phyloP scores from a whole-genome alignment of 1,140 invertebrate genomes.

The Linepithema humile region DNA sequence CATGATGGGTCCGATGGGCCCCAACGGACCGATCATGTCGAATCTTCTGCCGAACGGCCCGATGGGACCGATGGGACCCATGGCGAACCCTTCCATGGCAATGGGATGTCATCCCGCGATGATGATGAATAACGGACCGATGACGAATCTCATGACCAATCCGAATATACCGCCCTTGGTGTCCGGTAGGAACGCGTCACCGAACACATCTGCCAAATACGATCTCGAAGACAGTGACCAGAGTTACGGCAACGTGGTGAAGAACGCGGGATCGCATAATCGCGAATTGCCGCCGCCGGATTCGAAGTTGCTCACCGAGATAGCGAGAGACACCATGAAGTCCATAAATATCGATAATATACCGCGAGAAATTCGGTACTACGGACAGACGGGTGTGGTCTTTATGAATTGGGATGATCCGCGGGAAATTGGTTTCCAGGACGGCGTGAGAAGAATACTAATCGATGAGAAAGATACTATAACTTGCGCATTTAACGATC shows the following conservation, averaged over 20 bases:
- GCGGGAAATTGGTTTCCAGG: conserved; percentile 92
- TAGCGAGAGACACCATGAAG: conserved; percentile 88
- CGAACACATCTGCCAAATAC: conserved; percentile 61
- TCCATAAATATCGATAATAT: conserved; percentile 94
- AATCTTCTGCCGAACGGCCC: conserved; percentile 74
- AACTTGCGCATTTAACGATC: conserved; percentile 88
- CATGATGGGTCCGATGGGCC: conserved; percentile 79
- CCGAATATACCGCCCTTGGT: conserved; percentile 41
- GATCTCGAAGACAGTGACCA: conserved; percentile 69
- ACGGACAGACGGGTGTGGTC: conserved; percentile 93
- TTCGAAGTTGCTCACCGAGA: conserved; percentile 86
- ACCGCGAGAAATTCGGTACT: conserved; percentile 93
- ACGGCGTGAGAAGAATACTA: conserved; percentile 87
- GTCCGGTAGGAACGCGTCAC: conserved; percentile 63
- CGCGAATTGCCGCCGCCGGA: conserved; percentile 86
- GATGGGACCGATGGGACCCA: conserved; percentile 69
- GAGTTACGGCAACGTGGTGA: conserved; percentile 44
- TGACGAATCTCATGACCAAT: conserved; percentile 63
- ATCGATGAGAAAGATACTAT: conserved; percentile 90
- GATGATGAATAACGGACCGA: conserved; percentile 76
- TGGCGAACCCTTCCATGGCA: conserved; percentile 67
- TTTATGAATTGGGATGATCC: conserved; percentile 94
- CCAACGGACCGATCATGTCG: conserved; percentile 78
- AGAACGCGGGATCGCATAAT: conserved; percentile 56
- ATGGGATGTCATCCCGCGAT: conserved; percentile 68